Conservation (phyloP, 2,888 invertebrate species). For the Myopa testacea region DNA sequence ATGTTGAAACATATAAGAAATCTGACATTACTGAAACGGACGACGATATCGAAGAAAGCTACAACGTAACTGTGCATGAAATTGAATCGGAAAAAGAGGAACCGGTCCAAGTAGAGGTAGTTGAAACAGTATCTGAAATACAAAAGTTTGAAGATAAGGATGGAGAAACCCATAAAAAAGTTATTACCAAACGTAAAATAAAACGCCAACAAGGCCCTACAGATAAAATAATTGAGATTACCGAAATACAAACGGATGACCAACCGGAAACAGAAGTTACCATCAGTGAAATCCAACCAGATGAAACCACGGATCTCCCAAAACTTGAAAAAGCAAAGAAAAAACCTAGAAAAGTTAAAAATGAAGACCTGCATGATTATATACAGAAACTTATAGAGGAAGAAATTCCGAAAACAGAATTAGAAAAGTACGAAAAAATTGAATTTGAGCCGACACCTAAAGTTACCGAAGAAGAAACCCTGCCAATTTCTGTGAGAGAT, state of each 20-base stretch:
- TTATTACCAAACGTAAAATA: constrained; percentile 67
- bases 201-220: constrained; percentile 66
- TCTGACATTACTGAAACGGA: constrained; percentile 23
- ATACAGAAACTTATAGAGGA: constrained; percentile 64
- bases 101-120: constrained; percentile 44
- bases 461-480: constrained; percentile 50
- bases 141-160: constrained; percentile 53
- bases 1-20: constrained; percentile 40
- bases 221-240: constrained; percentile 65
- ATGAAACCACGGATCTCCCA: constrained; percentile 62
- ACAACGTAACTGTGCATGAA: constrained; percentile 66
- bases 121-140: constrained; percentile 48
- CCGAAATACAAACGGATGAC: constrained; percentile 62
- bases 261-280: constrained; percentile 63
- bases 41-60: not conserved
- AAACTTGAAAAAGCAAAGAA: constrained; percentile 59
- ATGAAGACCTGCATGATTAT: constrained; percentile 64
- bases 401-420: constrained; percentile 66
- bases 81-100: constrained; percentile 52
- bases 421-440: constrained; percentile 68
- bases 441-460: constrained; percentile 62
- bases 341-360: constrained; percentile 62
- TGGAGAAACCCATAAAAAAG: constrained; percentile 66
- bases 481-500: constrained; percentile 52
- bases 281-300: constrained; percentile 56